Conservation (phyloP, 2,888 invertebrate genomes). For the Nysson spinosus region DNA sequence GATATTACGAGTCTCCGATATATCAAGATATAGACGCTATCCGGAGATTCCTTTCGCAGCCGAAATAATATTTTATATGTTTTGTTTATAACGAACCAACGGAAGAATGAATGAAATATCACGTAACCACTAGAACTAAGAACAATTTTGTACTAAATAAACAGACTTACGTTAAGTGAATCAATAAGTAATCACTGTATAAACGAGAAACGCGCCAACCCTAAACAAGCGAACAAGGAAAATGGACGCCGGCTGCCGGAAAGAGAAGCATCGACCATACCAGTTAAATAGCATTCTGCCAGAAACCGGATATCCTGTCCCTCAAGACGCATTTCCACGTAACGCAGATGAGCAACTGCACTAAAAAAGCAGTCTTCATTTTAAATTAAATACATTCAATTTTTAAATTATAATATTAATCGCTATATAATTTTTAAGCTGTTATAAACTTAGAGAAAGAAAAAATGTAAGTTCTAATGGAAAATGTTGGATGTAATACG, state of each 20-base stretch:
- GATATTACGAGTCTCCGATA: background rate
- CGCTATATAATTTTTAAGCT: no score
- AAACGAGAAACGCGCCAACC: slow-evolving; percentile 59
- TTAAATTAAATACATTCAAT: no score
- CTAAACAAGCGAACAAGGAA: slow-evolving; percentile 60
- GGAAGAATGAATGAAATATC: no score
- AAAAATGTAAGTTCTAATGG: no score
- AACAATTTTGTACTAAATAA: background rate
- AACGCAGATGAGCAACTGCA: no score
- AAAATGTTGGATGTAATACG: no score
- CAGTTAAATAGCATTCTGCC: slow-evolving; percentile 33
- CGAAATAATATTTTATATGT: background rate
- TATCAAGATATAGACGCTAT: slow-evolving; percentile 26
- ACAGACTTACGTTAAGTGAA: slow-evolving; percentile 55
- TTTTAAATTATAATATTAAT: no score
- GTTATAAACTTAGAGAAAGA: no score
- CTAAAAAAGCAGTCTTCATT: no score
- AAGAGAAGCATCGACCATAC: slow-evolving; percentile 71
- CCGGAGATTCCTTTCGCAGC: background rate
- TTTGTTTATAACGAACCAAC: no score
- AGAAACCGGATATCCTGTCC: slow-evolving; percentile 45
- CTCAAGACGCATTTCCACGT: slow-evolving; percentile 11
- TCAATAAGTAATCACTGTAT: slow-evolving; percentile 36
- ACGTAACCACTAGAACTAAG: background rate
- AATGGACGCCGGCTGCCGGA: slow-evolving; percentile 74